A percentile compares a stretch with the other conserved stretches of the same genome.
Conservation (phyloP, 2,113 vertebrate species). For the Ahaetulla prasina region DNA sequence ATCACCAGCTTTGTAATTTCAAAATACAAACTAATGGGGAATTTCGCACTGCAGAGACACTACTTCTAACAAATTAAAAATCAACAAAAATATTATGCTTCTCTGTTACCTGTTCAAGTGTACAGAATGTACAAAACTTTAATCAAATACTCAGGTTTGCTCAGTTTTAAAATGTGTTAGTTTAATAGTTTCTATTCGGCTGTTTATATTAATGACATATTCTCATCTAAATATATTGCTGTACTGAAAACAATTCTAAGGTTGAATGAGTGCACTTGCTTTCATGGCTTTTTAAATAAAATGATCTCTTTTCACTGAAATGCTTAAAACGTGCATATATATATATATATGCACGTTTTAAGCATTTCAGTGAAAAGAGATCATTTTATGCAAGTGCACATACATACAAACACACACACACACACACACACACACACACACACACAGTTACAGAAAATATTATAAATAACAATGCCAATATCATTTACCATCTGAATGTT, state of each 20-base stretch:
- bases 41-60: slow-evolving; percentile 66
- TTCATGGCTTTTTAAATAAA: slow-evolving; percentile 81
- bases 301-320: slow-evolving; percentile 91
- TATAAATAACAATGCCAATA: slow-evolving; percentile 47
- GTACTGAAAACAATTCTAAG: slow-evolving; percentile 87
- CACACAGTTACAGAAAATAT: not conserved
- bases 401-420: not conserved
- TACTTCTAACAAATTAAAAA: slow-evolving; percentile 75
- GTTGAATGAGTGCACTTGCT: slow-evolving; percentile 92
- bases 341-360: no score
- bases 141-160: slow-evolving; percentile 97
- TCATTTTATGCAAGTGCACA: no score
- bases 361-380: no score
- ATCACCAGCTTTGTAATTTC: slow-evolving; percentile 59
- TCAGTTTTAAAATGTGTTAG: slow-evolving; percentile 96
- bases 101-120: slow-evolving; percentile 75
- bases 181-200: slow-evolving; percentile 96
- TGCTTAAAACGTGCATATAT: slow-evolving; percentile 37
- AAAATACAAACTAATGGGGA: slow-evolving; percentile 66
- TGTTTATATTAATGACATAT: slow-evolving; percentile 96
- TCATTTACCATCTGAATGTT: slow-evolving; percentile 53
- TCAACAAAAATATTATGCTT: slow-evolving; percentile 73
- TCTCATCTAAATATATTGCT: slow-evolving; percentile 92
- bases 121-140: slow-evolving; percentile 95
- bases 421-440: slow-evolving; percentile 33